Conservation (phyloP, 2,113 vertebrate species). For the Salvelinus fontinalis region DNA sequence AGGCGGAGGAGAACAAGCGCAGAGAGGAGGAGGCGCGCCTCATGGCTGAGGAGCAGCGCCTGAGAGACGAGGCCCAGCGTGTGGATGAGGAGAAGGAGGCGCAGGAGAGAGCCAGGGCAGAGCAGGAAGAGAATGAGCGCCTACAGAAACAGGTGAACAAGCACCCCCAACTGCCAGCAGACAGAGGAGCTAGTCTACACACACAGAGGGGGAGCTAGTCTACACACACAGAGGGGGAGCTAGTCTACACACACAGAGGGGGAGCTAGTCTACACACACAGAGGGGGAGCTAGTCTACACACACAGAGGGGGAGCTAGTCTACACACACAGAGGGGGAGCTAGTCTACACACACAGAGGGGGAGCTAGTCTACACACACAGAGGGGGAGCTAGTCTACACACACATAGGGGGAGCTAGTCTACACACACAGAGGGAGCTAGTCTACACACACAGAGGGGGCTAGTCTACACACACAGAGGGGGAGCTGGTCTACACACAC, state of each 20-base stretch:
- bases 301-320: background rate
- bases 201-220: background rate
- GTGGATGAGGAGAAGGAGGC: constrained; percentile 73
- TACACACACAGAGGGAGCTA: too few relatives aligned
- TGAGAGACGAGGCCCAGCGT: constrained; percentile 70
- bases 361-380: too few relatives aligned
- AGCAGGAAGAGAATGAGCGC: constrained; percentile 85
- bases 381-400: too few relatives aligned
- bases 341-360: background rate
- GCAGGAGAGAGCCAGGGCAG: constrained; percentile 74
- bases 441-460: background rate
- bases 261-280: too few relatives aligned
- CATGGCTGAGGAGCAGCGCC: constrained; percentile 75
- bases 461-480: background rate
- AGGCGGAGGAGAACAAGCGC: constrained; percentile 77
- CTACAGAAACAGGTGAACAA: constrained; percentile 87
- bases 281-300: background rate
- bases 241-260: background rate
- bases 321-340: background rate
- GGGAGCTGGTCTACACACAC: too few relatives aligned
- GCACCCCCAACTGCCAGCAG: background rate
- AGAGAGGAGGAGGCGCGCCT: constrained; percentile 77
- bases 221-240: background rate
- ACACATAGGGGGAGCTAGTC: too few relatives aligned
- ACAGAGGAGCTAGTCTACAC: too few relatives aligned